A percentile compares a stretch with the other conserved stretches of the same genome.
Conservation (phyloP, 2,113 vertebrate genomes). For the Mormoops blainvillei region DNA sequence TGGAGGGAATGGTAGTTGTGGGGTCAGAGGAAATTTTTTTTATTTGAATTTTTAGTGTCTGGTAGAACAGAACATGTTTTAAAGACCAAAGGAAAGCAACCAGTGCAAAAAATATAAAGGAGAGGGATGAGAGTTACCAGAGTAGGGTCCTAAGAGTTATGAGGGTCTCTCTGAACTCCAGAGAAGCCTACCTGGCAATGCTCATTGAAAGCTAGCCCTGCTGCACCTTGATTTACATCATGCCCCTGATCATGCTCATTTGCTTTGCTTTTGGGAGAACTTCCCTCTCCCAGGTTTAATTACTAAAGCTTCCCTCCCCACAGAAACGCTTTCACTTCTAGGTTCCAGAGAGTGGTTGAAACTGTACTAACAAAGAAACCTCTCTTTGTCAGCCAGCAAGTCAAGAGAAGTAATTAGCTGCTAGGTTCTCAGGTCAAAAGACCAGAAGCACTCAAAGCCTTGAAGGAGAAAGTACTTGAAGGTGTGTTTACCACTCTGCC, state of each 20-base stretch:
- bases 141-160: not conserved
- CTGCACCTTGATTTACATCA: not conserved
- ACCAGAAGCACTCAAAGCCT: constrained; percentile 27
- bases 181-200: not conserved
- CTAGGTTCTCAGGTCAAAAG: constrained; percentile 36
- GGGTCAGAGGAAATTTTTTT: not conserved
- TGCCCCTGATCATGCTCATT: not conserved
- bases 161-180: not conserved
- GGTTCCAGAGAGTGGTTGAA: constrained; percentile 15
- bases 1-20: not conserved
- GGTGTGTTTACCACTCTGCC: constrained; percentile 28
- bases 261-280: not conserved
- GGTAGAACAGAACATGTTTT: not conserved
- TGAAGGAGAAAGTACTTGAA: constrained; percentile 27
- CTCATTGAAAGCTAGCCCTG: not conserved
- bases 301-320: not conserved
- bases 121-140: not conserved
- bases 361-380: constrained; percentile 32
- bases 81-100: not conserved
- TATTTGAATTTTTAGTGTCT: constrained; percentile 2
- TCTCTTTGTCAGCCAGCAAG: constrained; percentile 8
- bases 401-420: constrained; percentile 36
- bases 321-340: not conserved
- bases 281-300: not conserved
- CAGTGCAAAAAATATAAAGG: not conserved